Evolutionary conservation across 2,888 invertebrate species (phyloP).

Genomic region (Lucinisca nassula): DNA sequence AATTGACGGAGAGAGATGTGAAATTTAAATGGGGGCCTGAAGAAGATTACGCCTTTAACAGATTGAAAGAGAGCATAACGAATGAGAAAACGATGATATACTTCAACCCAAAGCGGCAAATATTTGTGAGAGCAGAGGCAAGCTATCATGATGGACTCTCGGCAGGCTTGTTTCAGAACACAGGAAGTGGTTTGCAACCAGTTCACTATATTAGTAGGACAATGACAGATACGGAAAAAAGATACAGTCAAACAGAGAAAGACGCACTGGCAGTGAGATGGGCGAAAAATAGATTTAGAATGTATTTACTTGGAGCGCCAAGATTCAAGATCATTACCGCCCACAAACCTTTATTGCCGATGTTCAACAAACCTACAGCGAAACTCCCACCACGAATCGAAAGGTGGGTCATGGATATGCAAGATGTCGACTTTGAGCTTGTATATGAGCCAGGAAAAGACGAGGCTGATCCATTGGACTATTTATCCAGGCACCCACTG

Average conservation of each 20-base stretch:
- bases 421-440: too few relatives aligned
- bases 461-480: slow-evolving; percentile 38
- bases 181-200: too few relatives aligned
- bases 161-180: background rate
- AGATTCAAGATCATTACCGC: slow-evolving; percentile 47
- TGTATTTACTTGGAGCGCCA: slow-evolving; percentile 52
- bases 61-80: slow-evolving; percentile 21
- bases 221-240: slow-evolving; percentile 44
- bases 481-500: too few relatives aligned
- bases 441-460: slow-evolving; percentile 50
- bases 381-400: too few relatives aligned
- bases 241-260: slow-evolving; percentile 47
- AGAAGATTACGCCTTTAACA: slow-evolving; percentile 5
- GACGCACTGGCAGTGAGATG: slow-evolving; percentile 35
- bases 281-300: slow-evolving; percentile 36
- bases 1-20: background rate
- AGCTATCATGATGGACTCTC: slow-evolving; percentile 15
- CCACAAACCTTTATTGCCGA: slow-evolving; percentile 38
- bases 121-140: slow-evolving; percentile 25
- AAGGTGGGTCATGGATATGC: slow-evolving; percentile 45
- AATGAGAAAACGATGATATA: slow-evolving; percentile 9
- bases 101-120: slow-evolving; percentile 16
- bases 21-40: slow-evolving; percentile 24
- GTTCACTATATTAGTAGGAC: too few relatives aligned
- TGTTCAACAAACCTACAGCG: slow-evolving; percentile 41